These are phyloP conservation scores for Acrobasis consociella DNA, from an alignment of 2,888 invertebrate species.

Conservation along the genomic window DNA sequence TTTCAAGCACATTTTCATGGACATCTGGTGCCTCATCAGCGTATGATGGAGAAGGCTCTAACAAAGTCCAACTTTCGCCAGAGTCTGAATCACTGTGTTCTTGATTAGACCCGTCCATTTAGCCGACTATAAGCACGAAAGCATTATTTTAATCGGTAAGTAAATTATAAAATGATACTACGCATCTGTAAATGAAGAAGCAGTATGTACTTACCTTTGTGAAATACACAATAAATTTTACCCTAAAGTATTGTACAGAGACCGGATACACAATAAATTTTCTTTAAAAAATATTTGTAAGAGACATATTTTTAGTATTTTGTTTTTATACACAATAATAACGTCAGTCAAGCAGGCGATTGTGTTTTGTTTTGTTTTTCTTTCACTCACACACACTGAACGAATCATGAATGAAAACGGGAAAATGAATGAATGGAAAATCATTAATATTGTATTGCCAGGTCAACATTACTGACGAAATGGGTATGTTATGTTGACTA, in stretches of 20 bases:
- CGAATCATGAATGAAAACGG: not conserved
- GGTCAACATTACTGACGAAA: not conserved
- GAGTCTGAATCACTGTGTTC: slow-evolving; percentile 80
- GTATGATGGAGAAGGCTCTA: slow-evolving; percentile 56
- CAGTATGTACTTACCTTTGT: slow-evolving; percentile 37
- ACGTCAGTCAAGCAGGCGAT: slow-evolving; percentile 37
- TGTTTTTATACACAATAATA: slow-evolving; percentile 46
- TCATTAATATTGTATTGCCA: slow-evolving; percentile 1
- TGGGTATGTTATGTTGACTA: no score
- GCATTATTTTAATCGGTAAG: slow-evolving; percentile 14
- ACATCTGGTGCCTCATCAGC: slow-evolving; percentile 55
- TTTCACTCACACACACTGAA: not conserved
- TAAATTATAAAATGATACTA: not conserved
- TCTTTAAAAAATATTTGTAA: slow-evolving; percentile 44
- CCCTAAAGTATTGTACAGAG: slow-evolving; percentile 39
- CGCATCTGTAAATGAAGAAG: slow-evolving; percentile 6
- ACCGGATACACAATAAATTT: slow-evolving; percentile 55
- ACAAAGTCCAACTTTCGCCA: slow-evolving; percentile 77
- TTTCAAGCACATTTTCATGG: slow-evolving; percentile 38
- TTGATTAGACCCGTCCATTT: slow-evolving; percentile 65
- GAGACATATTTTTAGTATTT: slow-evolving; percentile 52
- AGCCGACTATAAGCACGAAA: slow-evolving; percentile 33
- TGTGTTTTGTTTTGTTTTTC: slow-evolving; percentile 44
- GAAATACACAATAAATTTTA: slow-evolving; percentile 41
- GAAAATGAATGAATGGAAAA: slow-evolving; percentile 5